A percentile compares a stretch with the other conserved stretches of the same genome.
Evolutionary conservation across 1,140 invertebrate genomes (phyloP).

Genomic region (Phymastichus coffea): DNA sequence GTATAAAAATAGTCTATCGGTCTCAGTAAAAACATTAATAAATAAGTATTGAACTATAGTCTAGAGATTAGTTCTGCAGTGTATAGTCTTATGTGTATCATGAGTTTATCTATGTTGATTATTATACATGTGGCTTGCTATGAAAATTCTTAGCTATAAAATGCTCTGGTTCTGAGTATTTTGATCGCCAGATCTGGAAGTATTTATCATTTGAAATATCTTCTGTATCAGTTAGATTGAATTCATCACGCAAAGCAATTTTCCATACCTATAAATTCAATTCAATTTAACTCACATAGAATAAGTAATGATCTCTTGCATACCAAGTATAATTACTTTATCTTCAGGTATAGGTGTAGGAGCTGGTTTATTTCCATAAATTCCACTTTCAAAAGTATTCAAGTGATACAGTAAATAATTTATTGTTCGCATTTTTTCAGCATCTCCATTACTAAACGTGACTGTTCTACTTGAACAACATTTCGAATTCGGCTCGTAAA

Average conservation of each 20-base stretch:
- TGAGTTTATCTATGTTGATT: too few species aligned
- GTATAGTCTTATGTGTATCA: too few species aligned
- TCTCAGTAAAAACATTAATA: background rate
- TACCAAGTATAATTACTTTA: constrained; percentile 38
- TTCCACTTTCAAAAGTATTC: constrained; percentile 42
- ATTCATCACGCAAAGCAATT: constrained; percentile 49
- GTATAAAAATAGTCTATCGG: constrained; percentile 12
- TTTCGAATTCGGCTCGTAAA: constrained; percentile 47
- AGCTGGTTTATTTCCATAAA: constrained; percentile 46
- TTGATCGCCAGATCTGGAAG: constrained; percentile 51
- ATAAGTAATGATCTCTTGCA: constrained; percentile 8
- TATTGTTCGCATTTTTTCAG: constrained; percentile 53
- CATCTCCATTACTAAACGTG: constrained; percentile 52
- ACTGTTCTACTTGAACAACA: constrained; percentile 54
- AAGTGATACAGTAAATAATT: constrained; percentile 56
- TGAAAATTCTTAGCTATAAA: constrained; percentile 41
- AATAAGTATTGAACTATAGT: too few species aligned
- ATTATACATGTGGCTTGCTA: constrained; percentile 16
- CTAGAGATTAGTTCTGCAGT: too few species aligned
- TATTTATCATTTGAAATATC: constrained; percentile 50
- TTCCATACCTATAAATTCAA: constrained; percentile 53
- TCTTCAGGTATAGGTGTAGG: constrained; percentile 44
- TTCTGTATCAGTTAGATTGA: constrained; percentile 45
- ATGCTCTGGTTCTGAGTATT: constrained; percentile 48
- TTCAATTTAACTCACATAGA: background rate